Evolutionary conservation across 1,140 invertebrate species (phyloP).

Genomic region (Liolophura sinensis): DNA sequence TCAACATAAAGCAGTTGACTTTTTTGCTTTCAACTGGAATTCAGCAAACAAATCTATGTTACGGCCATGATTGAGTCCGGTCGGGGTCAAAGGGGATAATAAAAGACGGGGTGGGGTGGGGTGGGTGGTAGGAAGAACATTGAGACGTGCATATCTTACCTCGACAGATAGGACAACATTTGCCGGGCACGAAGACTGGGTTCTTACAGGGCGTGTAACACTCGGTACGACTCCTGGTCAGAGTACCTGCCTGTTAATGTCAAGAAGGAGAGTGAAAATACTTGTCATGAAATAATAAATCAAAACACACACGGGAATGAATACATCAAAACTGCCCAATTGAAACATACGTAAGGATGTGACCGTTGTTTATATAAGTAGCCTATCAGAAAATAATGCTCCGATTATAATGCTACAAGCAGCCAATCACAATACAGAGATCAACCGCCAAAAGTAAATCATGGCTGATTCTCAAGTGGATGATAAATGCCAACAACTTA

Average conservation of each 20-base stretch:
- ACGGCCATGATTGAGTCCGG: background rate
- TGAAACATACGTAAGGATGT: too few relatives aligned
- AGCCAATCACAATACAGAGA: too few relatives aligned
- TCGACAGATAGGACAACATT: constrained; percentile 41
- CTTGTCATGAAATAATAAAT: background rate
- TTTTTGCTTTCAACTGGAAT: background rate
- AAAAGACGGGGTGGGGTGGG: background rate
- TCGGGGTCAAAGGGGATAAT: background rate
- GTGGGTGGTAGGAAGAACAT: background rate
- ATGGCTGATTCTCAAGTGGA: too few relatives aligned
- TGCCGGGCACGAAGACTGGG: constrained; percentile 24
- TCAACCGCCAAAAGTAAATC: too few relatives aligned
- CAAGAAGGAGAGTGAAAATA: background rate
- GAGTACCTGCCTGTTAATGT: constrained; percentile 68
- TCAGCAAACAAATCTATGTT: background rate
- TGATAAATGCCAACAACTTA: too few relatives aligned
- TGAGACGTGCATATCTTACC: constrained; percentile 14
- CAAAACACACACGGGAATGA: too few relatives aligned
- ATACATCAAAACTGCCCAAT: too few relatives aligned
- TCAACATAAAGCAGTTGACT: background rate
- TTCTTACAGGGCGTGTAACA: constrained; percentile 77
- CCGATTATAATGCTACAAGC: too few relatives aligned
- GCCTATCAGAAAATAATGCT: too few relatives aligned
- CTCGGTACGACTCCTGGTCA: constrained; percentile 76
- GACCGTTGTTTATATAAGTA: too few relatives aligned